Evolutionary conservation across 2,888 invertebrate species (phyloP), one percentile per base, ranked within the genome.

Genomic region (Neria commutata): DNA sequence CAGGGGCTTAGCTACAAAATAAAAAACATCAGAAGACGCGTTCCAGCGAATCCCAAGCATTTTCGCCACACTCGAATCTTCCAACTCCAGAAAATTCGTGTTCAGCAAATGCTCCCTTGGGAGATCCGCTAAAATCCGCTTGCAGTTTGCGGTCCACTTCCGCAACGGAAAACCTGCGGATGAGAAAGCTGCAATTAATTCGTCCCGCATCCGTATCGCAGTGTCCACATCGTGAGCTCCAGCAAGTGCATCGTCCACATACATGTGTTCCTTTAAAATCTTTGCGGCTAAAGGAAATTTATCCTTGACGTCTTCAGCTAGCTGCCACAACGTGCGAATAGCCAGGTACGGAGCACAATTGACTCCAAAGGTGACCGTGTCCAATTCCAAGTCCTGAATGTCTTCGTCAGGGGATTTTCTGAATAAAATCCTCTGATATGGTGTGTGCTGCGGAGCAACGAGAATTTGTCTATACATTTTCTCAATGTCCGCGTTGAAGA

Each of bases 31-130:
- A 0, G 29, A 48, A 14, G 17, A 37, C 1, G 62, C 64, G 50
- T 66, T 66, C 62, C 61, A 65, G 1, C 56, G 45, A 6, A 65
- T 62, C 1, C 61, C 64, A 16, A 62, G 23, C 0, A 52, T 53
- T 54, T 63, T 62, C 8, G 62, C 48, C 4, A 25, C 24, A 25
- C 54, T 58, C 11, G 40, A 33, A 6, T 55, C 61, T 46, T 63
- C 59, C 49, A 63, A 24, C 17, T 58, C 40, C 11, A 64, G 49
- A 48, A 60, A 60, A 23, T 67, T 57, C n/a, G 8, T 37, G n/a
- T 34, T 34, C 6, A 48, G n/a, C 19, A 37, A 37, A n/a, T 37
- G 37, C 4, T 37, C 37, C n/a, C n/a, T 37, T 14, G 37, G 37
- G n/a, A 37, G 8, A n/a, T 37, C n/a, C 4, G 6, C 37, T 37